Percentiles rank a stretch among this genome's conserved stretches.
Evolutionary conservation across 2,888 invertebrate genomes (phyloP).

Genomic region (Hypomecis atomaria): DNA sequence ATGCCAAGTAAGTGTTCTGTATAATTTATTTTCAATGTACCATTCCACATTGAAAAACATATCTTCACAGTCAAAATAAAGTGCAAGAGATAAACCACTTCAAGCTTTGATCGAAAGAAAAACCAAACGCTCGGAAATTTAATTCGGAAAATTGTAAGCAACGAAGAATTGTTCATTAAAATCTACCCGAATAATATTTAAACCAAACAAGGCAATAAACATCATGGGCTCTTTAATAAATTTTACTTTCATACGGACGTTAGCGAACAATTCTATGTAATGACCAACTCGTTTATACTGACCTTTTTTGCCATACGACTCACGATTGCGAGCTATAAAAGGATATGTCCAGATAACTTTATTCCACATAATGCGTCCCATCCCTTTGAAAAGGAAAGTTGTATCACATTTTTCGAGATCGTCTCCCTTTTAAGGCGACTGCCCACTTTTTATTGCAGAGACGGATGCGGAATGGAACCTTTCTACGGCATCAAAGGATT

Average conservation of each 20-base stretch:
- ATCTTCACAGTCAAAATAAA: no score
- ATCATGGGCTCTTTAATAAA: slow-evolving; percentile 58
- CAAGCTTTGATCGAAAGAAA: no score
- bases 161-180: no score
- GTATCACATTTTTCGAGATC: slow-evolving; percentile 76
- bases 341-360: slow-evolving; percentile 81
- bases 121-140: no score
- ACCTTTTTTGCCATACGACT: slow-evolving; percentile 70
- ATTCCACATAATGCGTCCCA: slow-evolving; percentile 75
- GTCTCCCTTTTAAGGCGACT: slow-evolving; percentile 71
- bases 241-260: slow-evolving; percentile 72
- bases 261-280: slow-evolving; percentile 71
- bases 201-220: slow-evolving; percentile 36
- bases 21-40: no score
- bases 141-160: no score
- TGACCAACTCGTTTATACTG: slow-evolving; percentile 66
- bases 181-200: not conserved
- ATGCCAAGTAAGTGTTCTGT: no score
- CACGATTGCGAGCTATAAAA: slow-evolving; percentile 75
- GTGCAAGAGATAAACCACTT: no score
- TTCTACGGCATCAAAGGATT: slow-evolving; percentile 68
- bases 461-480: slow-evolving; percentile 61
- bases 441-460: slow-evolving; percentile 72
- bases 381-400: slow-evolving; percentile 82
- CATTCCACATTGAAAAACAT: no score